phyloP scores from a whole-genome alignment of 2,113 vertebrate species.

The Dicentrarchus labrax region DNA sequence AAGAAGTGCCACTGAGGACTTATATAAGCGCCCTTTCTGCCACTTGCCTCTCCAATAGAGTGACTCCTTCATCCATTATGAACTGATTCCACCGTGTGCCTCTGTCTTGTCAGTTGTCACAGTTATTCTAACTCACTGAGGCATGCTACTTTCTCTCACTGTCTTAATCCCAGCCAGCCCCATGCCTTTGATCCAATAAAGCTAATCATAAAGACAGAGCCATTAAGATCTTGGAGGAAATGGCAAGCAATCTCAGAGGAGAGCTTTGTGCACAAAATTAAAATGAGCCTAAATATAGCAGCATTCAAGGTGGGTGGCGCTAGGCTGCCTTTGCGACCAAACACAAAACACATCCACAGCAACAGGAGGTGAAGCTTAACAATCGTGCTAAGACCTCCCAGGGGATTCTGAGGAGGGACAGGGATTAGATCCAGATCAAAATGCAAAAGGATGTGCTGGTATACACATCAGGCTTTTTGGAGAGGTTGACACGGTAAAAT shows the following conservation, averaged over 20 bases:
- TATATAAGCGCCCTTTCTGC: constrained; percentile 68
- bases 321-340: neutral
- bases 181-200: constrained; percentile 74
- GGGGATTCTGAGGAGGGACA: constrained; percentile 34
- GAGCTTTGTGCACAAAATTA: constrained; percentile 82
- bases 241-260: constrained; percentile 77
- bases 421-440: constrained; percentile 64
- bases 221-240: constrained; percentile 80
- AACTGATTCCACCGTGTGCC: constrained; percentile 51
- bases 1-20: constrained; percentile 60
- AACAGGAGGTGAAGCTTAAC: constrained; percentile 69
- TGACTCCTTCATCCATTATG: constrained; percentile 75
- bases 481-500: constrained; percentile 3
- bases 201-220: constrained; percentile 83
- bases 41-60: constrained; percentile 59
- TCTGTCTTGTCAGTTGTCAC: constrained; percentile 70
- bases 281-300: constrained; percentile 84
- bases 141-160: constrained; percentile 67
- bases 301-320: constrained; percentile 54
- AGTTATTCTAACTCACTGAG: constrained; percentile 77
- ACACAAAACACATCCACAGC: constrained; percentile 50
- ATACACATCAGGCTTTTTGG: constrained; percentile 33
- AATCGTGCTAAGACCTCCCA: constrained; percentile 40
- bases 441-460: constrained; percentile 33
- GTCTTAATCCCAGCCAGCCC: constrained; percentile 72